Evolutionary conservation across 1,140 invertebrate genomes (phyloP).

Genomic region (Drosophila serrata): DNA sequence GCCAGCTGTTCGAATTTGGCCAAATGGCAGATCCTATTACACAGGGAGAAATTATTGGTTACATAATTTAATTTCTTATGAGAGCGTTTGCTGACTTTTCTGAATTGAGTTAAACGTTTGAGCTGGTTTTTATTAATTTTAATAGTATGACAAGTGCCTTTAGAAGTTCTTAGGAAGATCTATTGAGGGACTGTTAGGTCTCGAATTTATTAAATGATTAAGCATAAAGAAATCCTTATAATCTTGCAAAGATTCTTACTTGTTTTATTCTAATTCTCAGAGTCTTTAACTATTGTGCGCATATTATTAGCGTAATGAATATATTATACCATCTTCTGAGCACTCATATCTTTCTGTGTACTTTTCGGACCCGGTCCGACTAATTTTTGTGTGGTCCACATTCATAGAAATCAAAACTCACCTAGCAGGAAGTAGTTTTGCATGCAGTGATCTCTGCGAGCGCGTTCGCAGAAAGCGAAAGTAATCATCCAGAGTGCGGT

Average conservation of each 20-base stretch:
- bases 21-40: constrained; percentile 20
- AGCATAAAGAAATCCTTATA: neutral
- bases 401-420: constrained; percentile 67
- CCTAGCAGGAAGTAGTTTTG: constrained; percentile 80
- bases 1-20: constrained; percentile 21
- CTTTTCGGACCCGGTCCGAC: constrained; percentile 15
- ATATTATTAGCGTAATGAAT: too few species aligned
- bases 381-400: constrained; percentile 54
- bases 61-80: neutral
- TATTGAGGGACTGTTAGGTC: too few species aligned
- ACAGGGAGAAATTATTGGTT: neutral
- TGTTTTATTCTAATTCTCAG: neutral
- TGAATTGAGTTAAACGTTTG: too few species aligned
- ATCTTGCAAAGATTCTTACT: too few species aligned
- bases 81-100: neutral
- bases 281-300: too few species aligned
- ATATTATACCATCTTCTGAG: too few species aligned
- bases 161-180: too few species aligned
- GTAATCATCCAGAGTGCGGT: constrained; percentile 61
- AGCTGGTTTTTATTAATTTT: too few species aligned
- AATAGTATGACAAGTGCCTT: too few species aligned
- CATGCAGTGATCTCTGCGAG: constrained; percentile 44
- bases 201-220: neutral
- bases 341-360: constrained; percentile 7
- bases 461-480: constrained; percentile 72